Conservation (phyloP, 2,797 vertebrate genomes). For the Austrolebias charrua region DNA sequence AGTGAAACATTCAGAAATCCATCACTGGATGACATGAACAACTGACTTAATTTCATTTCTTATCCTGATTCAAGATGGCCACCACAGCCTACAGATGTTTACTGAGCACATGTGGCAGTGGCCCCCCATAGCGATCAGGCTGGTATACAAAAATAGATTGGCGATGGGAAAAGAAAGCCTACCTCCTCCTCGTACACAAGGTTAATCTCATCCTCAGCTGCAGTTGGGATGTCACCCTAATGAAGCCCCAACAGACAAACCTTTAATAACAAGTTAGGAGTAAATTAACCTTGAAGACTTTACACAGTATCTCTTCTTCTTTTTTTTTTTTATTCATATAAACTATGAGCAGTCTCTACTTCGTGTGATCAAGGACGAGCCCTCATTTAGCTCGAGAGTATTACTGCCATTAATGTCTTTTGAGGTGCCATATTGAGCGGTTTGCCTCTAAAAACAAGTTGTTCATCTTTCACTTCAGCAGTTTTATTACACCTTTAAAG, state of each 20-base stretch:
- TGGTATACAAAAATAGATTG: constrained; percentile 61
- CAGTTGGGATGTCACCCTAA: constrained; percentile 78
- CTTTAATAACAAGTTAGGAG: constrained; percentile 85
- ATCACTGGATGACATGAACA: too few relatives aligned
- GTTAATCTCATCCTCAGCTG: constrained; percentile 76
- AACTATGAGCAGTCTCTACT: constrained; percentile 59
- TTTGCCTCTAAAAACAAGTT: constrained; percentile 72
- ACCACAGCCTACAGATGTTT: constrained; percentile 73
- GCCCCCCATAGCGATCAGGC: constrained; percentile 49
- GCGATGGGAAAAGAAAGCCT: constrained; percentile 41
- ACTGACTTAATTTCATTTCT: constrained; percentile 10
- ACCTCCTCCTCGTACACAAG: constrained; percentile 65
- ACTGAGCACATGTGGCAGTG: constrained; percentile 46
- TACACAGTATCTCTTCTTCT: constrained; percentile 48
- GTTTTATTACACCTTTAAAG: constrained; percentile 71
- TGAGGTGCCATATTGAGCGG: constrained; percentile 67
- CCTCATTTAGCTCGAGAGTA: constrained; percentile 71
- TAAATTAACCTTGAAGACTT: constrained; percentile 86
- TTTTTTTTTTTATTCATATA: too few relatives aligned
- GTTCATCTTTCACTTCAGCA: constrained; percentile 74
- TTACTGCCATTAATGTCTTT: constrained; percentile 74
- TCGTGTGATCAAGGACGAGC: constrained; percentile 75
- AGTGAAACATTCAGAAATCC: too few relatives aligned
- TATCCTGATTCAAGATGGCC: neutral
- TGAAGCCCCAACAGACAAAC: constrained; percentile 82